phyloP scores from a whole-genome alignment of 2,113 vertebrate species.

The Xyliphius kryptos region DNA sequence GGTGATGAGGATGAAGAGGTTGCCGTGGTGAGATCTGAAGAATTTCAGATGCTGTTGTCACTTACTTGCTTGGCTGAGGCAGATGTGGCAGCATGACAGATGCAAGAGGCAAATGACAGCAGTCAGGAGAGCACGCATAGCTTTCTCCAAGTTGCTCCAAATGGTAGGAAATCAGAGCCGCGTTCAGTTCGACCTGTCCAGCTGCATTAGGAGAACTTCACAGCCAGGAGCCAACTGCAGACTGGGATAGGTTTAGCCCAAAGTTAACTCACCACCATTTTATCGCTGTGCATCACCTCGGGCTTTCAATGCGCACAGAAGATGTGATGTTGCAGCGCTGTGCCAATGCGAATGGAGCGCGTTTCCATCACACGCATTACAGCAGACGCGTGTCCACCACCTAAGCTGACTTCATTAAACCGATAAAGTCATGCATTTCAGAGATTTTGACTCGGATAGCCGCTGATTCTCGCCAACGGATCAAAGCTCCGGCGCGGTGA shows the following conservation, averaged over 20 bases:
- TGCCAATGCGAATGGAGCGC: neutral
- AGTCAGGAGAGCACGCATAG: constrained; percentile 28
- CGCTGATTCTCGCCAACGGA: neutral
- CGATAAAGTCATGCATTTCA: no score
- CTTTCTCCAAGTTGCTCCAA: constrained; percentile 15
- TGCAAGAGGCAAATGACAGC: constrained; percentile 15
- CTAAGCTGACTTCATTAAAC: no score
- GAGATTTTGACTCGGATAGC: neutral
- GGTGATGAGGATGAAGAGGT: neutral
- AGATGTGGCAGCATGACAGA: constrained; percentile 33
- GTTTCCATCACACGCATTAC: neutral
- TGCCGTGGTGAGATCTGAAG: neutral
- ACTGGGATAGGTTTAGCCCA: neutral
- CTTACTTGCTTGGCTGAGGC: constrained; percentile 40
- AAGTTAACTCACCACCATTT: constrained; percentile 19
- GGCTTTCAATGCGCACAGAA: neutral
- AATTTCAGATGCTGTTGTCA: neutral
- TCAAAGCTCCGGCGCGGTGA: neutral
- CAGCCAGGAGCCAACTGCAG: neutral
- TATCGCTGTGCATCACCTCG: neutral
- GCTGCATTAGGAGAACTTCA: neutral
- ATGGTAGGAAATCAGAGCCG: constrained; percentile 4
- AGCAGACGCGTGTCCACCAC: neutral
- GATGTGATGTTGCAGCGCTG: no score
- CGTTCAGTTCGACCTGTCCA: constrained; percentile 1